These are phyloP conservation scores for Yoshiicerus persimilis DNA, from an alignment of 1,140 invertebrate species.

Conservation along the genomic window DNA sequence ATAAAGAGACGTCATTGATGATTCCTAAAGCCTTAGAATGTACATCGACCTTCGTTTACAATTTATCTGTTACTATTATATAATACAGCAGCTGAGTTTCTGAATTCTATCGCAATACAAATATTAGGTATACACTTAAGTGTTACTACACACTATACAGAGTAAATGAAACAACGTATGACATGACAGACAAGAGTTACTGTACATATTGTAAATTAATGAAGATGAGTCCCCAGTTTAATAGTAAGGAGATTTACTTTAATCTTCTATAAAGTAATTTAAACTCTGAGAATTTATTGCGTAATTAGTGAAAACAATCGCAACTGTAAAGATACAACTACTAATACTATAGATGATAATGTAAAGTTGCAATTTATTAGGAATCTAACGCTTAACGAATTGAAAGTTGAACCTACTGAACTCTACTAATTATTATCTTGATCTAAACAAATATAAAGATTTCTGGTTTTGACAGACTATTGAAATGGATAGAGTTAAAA, in stretches of 20 bases:
- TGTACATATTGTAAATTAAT: neutral
- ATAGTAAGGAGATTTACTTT: neutral
- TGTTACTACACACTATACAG: neutral
- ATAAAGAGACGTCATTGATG: neutral
- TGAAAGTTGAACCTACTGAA: neutral
- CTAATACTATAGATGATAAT: neutral
- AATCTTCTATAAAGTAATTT: neutral
- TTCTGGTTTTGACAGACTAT: too few species aligned
- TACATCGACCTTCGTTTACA: slow-evolving; percentile 13
- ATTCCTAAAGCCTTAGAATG: slow-evolving; percentile 13
- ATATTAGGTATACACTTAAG: neutral
- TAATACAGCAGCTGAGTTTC: neutral
- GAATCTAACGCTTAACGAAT: neutral
- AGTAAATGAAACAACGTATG: too few species aligned
- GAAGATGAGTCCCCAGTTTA: neutral
- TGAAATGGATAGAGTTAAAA: too few species aligned
- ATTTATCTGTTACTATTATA: neutral
- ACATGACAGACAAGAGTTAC: neutral
- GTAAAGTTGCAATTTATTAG: neutral
- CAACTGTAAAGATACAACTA: neutral
- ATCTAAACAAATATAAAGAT: neutral
- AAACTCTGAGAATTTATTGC: neutral
- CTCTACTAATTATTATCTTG: neutral
- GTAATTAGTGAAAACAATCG: neutral
- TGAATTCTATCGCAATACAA: neutral